A percentile compares a stretch with the other conserved stretches of the same genome.
phyloP scores from a whole-genome alignment of 2,797 vertebrate species.

The Microhierax caerulescens region DNA sequence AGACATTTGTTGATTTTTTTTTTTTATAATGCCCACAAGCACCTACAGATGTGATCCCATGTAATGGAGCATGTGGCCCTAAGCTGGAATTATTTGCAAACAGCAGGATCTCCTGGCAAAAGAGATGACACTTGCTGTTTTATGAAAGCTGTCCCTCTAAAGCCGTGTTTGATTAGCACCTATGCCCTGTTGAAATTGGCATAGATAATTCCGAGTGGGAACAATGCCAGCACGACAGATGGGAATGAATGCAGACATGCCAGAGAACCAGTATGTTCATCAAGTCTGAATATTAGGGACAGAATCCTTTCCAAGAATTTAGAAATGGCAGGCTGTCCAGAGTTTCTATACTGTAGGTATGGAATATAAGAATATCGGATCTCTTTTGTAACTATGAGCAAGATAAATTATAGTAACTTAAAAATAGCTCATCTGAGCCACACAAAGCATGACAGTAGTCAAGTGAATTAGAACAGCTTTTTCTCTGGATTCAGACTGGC shows the following conservation, averaged over 20 bases:
- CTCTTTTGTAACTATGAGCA: not conserved
- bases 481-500: not conserved
- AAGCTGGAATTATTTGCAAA: conserved; percentile 74
- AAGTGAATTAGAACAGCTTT: not conserved
- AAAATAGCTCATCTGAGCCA: not conserved
- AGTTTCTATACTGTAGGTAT: not conserved
- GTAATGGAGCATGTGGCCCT: conserved; percentile 73
- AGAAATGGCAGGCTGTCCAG: not conserved
- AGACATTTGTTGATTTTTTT: conserved; percentile 71
- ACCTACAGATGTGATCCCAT: conserved; percentile 73
- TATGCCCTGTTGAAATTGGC: conserved; percentile 74
- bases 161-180: conserved; percentile 76
- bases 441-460: not conserved
- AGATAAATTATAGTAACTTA: not conserved
- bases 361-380: not conserved
- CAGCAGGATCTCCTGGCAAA: conserved; percentile 77
- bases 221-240: conserved; percentile 77
- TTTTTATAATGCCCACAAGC: conserved; percentile 70
- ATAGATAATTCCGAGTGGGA: conserved; percentile 63
- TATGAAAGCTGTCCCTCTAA: conserved; percentile 67
- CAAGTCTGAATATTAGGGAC: conserved; percentile 64
- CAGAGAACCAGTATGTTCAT: conserved; percentile 69
- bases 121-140: conserved; percentile 69
- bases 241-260: conserved; percentile 68
- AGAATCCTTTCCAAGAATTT: conserved; percentile 65